Evolutionary conservation across 2,888 invertebrate genomes (phyloP).

Genomic region (Buathra laborator): DNA sequence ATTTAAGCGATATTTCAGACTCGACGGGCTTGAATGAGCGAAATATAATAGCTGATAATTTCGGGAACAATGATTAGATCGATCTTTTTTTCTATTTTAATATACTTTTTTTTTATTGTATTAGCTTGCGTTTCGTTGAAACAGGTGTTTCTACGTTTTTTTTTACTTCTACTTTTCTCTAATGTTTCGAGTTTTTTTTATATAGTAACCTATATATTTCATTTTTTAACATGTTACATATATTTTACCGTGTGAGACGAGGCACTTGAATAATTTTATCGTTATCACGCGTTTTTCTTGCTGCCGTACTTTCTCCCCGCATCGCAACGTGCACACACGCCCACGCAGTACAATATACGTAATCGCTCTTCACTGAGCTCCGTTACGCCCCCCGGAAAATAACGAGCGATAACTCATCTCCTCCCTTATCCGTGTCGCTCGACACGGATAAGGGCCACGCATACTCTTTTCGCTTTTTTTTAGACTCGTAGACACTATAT

Average conservation of each 20-base stretch:
- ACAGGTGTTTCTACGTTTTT: not conserved
- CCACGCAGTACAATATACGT: constrained; percentile 22
- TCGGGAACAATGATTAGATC: not conserved
- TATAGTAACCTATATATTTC: not conserved
- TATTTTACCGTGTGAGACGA: not conserved
- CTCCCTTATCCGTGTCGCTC: constrained; percentile 6
- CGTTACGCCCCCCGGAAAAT: constrained; percentile 37
- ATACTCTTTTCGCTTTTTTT: not conserved
- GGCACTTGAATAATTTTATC: constrained; percentile 17
- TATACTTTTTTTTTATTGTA: not conserved
- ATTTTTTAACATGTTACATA: not conserved
- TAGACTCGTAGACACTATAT: not conserved
- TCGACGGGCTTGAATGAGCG: not conserved
- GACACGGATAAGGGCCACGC: not conserved
- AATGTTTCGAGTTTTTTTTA: not conserved
- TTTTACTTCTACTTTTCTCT: not conserved
- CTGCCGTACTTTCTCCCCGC: not conserved
- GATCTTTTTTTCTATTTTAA: not conserved
- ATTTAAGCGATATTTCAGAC: not conserved
- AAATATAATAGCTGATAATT: not conserved
- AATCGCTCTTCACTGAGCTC: constrained; percentile 9
- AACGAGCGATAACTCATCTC: constrained; percentile 34
- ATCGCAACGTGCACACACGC: constrained; percentile 10
- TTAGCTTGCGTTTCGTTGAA: not conserved
- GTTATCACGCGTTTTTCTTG: constrained; percentile 10